phyloP scores from a whole-genome alignment of 2,113 vertebrate species.

The Osmerus mordax region DNA sequence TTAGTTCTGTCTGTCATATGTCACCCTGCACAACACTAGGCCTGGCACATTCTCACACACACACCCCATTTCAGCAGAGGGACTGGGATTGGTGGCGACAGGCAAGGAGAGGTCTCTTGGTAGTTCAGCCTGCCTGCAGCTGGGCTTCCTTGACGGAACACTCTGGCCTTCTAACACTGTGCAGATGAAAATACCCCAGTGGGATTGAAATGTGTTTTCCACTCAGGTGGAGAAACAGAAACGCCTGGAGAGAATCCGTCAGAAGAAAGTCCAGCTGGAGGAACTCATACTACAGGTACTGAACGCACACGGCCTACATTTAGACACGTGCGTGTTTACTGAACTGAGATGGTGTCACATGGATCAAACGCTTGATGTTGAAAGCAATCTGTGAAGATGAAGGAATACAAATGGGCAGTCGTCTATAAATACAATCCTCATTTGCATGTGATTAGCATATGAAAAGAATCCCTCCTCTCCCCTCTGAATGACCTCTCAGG shows the following conservation, averaged over 20 bases:
- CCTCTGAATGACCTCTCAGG: neutral
- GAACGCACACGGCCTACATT: neutral
- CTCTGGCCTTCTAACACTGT: neutral
- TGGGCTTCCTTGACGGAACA: neutral
- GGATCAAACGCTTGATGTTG: too few relatives aligned
- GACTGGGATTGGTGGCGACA: neutral
- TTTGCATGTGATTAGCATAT: slow-evolving; percentile 4
- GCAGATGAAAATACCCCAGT: neutral
- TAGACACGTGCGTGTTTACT: too few relatives aligned
- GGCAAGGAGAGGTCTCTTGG: neutral
- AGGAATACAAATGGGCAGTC: too few relatives aligned
- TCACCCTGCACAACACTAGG: neutral
- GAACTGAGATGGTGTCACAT: too few relatives aligned
- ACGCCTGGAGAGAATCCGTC: slow-evolving; percentile 82
- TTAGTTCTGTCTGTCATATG: neutral
- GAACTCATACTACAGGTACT: slow-evolving; percentile 67
- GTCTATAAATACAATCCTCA: neutral
- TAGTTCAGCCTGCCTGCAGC: neutral
- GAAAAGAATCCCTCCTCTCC: neutral
- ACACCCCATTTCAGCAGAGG: too few relatives aligned
- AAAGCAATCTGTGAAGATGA: too few relatives aligned
- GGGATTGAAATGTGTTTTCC: slow-evolving; percentile 21
- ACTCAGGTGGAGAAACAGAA: slow-evolving; percentile 84
- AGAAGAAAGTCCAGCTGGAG: slow-evolving; percentile 83
- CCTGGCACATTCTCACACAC: neutral